Base-by-base conservation (phyloP, 2,888 invertebrate species). In the Standfussiana lucernea region DNA sequence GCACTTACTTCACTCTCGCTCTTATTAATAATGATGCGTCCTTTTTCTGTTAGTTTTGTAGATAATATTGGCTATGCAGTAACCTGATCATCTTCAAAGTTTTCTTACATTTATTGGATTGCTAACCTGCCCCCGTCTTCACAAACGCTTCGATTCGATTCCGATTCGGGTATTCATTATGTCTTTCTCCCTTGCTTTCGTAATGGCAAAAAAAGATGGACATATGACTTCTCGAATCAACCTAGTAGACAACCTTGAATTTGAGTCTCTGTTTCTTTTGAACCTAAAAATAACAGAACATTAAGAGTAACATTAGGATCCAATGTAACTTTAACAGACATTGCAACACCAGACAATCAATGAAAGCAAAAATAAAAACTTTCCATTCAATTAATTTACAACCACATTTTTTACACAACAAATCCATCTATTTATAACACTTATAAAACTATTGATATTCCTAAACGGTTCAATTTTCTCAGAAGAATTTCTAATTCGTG, bases 401-500 rank as follows among this genome's bases (percentile, higher is more conserved):
- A 68, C 42, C 18, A 40, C n/a, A 53, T 71, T 77, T 83, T 77
- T 71, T 64, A n/a, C 13, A 59, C 15, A 62, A 72, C 62, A n/a
- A 77, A 64, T 61, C 24, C 15, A 37, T 18, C 21, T 62, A 66
- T 75, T 69, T 62, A 69, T 15, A 72, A 1, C 62, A 78, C 72
- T 74, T 78, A 83, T 79, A 83, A 82, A 71, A 83, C 72, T 74
- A 79, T 75, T 76, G 45, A 79, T 75, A 79, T 77, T 75, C 69
- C 50, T 69, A 82, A 86, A 78, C 72, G 61, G 11, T 72, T 72
- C 59, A 77, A 75, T 83, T 59, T 76, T 32, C 65, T 79, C 65
- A 21, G 11, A 69, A 71, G 56, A 88, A 83, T 80, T 83, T 86
- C 77, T 76, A 85, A 81, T 85, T 83, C 82, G 83, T 77, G 72